Conservation (phyloP, 1,140 invertebrate genomes). For the Drosophila kanapiae region DNA sequence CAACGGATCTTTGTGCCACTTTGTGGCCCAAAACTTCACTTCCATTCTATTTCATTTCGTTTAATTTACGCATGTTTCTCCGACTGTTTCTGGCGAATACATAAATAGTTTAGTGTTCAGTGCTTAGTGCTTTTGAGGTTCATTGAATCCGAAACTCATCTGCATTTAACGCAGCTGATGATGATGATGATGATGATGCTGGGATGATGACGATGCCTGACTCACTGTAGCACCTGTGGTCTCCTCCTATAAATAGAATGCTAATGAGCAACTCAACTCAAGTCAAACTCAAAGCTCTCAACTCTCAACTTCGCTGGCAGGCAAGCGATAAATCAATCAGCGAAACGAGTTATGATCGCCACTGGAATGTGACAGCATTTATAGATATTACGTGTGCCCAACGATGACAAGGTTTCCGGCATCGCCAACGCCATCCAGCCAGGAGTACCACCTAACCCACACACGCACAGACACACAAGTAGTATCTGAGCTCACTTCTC, state of each 20-base stretch:
- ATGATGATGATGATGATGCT: constrained; percentile 14
- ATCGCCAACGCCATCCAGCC: not conserved
- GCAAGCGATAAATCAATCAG: constrained; percentile 43
- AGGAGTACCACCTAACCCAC: not conserved
- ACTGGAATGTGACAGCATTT: constrained; percentile 40
- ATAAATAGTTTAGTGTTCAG: constrained; percentile 30
- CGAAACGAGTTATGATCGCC: constrained; percentile 36
- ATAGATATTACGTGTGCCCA: constrained; percentile 38
- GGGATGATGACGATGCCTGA: constrained; percentile 6
- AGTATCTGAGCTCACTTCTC: not conserved
- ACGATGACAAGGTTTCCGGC: constrained; percentile 8
- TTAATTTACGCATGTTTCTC: constrained; percentile 30
- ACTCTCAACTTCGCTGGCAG: not conserved
- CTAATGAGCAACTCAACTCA: constrained; percentile 16
- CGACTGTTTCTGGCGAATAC: constrained; percentile 8
- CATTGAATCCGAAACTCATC: constrained; percentile 22
- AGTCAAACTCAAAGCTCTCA: not conserved
- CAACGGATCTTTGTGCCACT: constrained; percentile 70
- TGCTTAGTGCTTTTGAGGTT: constrained; percentile 12
- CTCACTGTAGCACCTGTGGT: constrained; percentile 2
- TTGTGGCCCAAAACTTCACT: constrained; percentile 15
- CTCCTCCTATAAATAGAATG: constrained; percentile 35
- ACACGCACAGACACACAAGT: too few species aligned
- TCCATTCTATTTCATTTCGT: constrained; percentile 38
- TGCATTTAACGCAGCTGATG: constrained; percentile 23